These are phyloP conservation scores for Limnephilus marmoratus DNA, from an alignment of 2,888 invertebrate genomes.

Conservation along the genomic window DNA sequence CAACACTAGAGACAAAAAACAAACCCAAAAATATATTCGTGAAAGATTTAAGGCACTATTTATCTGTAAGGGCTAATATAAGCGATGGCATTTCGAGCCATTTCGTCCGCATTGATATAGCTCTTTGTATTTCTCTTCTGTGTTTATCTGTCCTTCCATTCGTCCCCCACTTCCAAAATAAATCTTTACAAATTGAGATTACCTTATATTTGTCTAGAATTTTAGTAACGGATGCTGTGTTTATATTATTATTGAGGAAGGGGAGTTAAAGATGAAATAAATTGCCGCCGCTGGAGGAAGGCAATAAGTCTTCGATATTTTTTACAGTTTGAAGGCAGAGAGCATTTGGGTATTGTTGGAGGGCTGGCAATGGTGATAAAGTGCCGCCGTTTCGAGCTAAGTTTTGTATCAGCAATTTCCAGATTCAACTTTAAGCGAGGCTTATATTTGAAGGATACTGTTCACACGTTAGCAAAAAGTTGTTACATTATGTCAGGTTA, in stretches of 20 bases:
- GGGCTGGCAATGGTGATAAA: neutral
- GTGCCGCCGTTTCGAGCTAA: neutral
- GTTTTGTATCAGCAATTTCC: neutral
- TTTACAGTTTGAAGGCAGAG: constrained; percentile 17
- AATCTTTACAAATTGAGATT: constrained; percentile 48
- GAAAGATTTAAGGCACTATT: constrained; percentile 33
- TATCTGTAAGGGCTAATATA: constrained; percentile 30
- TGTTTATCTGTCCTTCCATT: neutral
- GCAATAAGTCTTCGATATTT: constrained; percentile 27
- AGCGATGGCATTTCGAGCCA: constrained; percentile 26
- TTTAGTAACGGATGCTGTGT: constrained; percentile 45
- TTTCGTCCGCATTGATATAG: constrained; percentile 35
- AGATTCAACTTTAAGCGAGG: neutral
- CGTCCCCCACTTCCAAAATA: constrained; percentile 32
- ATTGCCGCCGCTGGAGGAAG: neutral
- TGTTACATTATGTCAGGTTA: neutral
- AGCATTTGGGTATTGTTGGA: constrained; percentile 3
- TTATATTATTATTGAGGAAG: constrained; percentile 41
- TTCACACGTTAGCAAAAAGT: neutral
- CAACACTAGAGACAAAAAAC: constrained; percentile 20
- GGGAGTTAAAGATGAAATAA: constrained; percentile 9
- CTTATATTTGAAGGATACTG: neutral
- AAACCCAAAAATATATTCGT: neutral
- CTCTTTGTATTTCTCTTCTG: constrained; percentile 17
- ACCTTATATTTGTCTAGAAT: constrained; percentile 43